Percentiles rank a stretch among this genome's conserved stretches.
Conservation (phyloP, 1,140 invertebrate genomes). For the Aphis craccivora region DNA sequence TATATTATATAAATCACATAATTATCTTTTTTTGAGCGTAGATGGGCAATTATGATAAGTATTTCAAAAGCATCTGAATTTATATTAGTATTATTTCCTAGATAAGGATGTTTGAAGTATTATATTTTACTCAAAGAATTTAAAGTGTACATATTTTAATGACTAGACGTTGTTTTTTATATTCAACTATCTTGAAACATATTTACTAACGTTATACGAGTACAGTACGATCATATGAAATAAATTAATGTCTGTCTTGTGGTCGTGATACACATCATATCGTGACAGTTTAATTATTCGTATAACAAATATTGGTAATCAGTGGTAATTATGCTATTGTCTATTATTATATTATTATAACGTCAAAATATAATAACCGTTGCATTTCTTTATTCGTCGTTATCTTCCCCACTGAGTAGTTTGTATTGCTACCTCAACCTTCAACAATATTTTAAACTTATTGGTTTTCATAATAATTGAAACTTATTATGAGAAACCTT, state of each 20-base stretch:
- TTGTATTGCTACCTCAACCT: background rate
- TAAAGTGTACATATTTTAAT: background rate
- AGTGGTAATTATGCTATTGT: background rate
- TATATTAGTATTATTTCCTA: background rate
- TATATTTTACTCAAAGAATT: background rate
- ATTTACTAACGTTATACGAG: background rate
- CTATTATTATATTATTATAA: background rate
- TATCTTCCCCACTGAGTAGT: too few relatives aligned
- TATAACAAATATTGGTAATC: background rate
- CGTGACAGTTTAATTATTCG: background rate
- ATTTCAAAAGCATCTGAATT: background rate
- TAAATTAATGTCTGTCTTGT: background rate
- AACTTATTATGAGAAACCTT: background rate
- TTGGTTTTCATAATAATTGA: conserved; percentile 29
- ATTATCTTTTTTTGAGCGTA: background rate
- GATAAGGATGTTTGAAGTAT: background rate
- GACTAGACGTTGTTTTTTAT: background rate
- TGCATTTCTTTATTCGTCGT: background rate
- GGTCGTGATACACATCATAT: background rate
- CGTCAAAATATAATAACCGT: conserved; percentile 2
- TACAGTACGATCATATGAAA: background rate
- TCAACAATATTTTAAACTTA: background rate
- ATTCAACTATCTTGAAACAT: background rate
- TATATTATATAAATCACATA: background rate
- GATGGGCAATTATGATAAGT: background rate